phyloP scores from a whole-genome alignment of 1,140 invertebrate genomes.

The Drosophila nannoptera region DNA sequence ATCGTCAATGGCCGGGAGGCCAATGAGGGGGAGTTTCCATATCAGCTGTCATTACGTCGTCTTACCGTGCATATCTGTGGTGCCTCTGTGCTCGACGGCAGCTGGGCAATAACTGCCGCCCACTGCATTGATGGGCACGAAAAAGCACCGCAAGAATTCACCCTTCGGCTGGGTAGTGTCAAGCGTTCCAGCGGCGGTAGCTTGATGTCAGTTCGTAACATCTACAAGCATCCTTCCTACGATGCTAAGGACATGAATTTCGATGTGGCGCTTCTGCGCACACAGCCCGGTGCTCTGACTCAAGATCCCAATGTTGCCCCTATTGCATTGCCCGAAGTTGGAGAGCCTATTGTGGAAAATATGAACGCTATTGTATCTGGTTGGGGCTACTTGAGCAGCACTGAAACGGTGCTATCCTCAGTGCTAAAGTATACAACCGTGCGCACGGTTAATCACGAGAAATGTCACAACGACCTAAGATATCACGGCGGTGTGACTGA shows the following conservation, averaged over 20 bases:
- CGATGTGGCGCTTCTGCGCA: slow-evolving; percentile 66
- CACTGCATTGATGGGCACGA: slow-evolving; percentile 73
- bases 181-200: slow-evolving; percentile 51
- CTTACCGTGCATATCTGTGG: slow-evolving; percentile 73
- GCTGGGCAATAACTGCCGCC: slow-evolving; percentile 77
- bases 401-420: slow-evolving; percentile 55
- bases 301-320: slow-evolving; percentile 45
- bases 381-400: slow-evolving; percentile 74
- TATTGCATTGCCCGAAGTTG: slow-evolving; percentile 50
- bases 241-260: slow-evolving; percentile 67
- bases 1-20: slow-evolving; percentile 72
- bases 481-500: slow-evolving; percentile 66
- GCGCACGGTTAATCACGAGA: slow-evolving; percentile 63
- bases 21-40: slow-evolving; percentile 56
- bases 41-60: slow-evolving; percentile 65
- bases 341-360: slow-evolving; percentile 46
- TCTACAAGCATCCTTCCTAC: slow-evolving; percentile 75
- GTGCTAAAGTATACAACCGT: slow-evolving; percentile 68
- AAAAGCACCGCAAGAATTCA: slow-evolving; percentile 53
- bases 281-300: slow-evolving; percentile 37
- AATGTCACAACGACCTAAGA: slow-evolving; percentile 56
- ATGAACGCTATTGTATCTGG: slow-evolving; percentile 61
- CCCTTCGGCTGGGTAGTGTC: slow-evolving; percentile 63
- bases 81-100: slow-evolving; percentile 65
- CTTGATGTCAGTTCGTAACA: slow-evolving; percentile 53